Base-by-base conservation (phyloP, 1,140 invertebrate genomes). In the Aethina tumida region DNA sequence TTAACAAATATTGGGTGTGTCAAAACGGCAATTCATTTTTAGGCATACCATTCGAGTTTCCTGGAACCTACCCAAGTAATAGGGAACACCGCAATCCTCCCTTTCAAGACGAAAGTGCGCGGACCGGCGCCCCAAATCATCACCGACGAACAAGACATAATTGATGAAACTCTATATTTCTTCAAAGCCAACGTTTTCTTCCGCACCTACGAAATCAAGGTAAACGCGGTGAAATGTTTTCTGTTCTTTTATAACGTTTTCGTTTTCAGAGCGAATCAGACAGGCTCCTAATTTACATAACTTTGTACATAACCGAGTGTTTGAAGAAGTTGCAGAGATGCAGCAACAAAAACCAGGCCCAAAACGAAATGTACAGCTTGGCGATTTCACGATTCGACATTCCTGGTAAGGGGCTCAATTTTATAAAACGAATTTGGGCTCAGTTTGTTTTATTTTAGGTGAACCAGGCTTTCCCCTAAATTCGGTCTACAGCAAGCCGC, bases 141-240 rank as follows among this genome's bases (percentile, higher is more conserved):
- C 41, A 70, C 68, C 18, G 75, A 75, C 43, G 80, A 87, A 16
- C 69, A 77, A 46, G 97, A 99, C 65, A 91, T 99, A 47, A 91
- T 99, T 47, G 96, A 99, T 69, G 97, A 99, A 73, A 86, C 94
- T 17, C 68, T 99, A 6, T 87, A 86, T 58, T 99, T 81, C 62
- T 99, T 99, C 63, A 97, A 96, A 71, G 93, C 97, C 2, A 99
- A 99, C 69, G 94, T 99, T 5, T 99, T 99, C 64, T 99, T 99
- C 62, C 80, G 93, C 49, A 97, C 92, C 26, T 99, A 97, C 65
- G 95, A 99, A 70, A 94, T 98, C 37, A 97, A 96, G 75, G 85
- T 88, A 70, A 50, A 39, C 41, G 28, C 18, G 9, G 5, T 9
- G 25, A 42, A 17, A 20, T 27, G 29, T 9, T 36, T 35, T 35